A percentile compares a stretch with the other conserved stretches of the same genome.
Conservation (phyloP, 2,113 vertebrate species). For the Tragulus kanchil region DNA sequence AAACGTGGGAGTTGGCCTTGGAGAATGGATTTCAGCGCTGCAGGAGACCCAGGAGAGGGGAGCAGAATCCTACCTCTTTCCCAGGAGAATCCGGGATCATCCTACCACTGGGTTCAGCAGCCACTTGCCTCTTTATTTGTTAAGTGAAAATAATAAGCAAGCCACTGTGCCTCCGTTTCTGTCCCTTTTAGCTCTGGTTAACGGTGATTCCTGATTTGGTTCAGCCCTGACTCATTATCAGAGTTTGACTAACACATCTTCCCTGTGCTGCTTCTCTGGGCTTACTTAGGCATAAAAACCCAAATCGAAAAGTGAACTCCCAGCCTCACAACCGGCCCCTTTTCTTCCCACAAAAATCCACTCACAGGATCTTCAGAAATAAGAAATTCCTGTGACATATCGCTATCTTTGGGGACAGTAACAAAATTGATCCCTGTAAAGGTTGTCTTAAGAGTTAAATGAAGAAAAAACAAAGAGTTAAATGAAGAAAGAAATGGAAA, state of each 20-base stretch:
- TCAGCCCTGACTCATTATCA: not conserved
- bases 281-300: slow-evolving; percentile 33
- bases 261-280: not conserved
- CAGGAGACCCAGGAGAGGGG: rapidly evolving
- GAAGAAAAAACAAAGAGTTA: not conserved
- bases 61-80: not conserved
- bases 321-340: not conserved
- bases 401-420: not conserved
- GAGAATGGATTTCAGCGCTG: not conserved
- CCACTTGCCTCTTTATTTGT: not conserved
- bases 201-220: not conserved
- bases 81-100: not conserved
- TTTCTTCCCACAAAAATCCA: not conserved
- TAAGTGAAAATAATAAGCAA: not conserved
- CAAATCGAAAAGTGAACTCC: not conserved
- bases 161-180: not conserved
- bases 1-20: not conserved
- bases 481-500: slow-evolving; percentile 11
- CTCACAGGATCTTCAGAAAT: not conserved
- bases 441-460: not conserved
- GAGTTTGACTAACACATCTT: not conserved
- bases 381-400: not conserved
- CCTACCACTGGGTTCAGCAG: not conserved
- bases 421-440: slow-evolving; percentile 1
- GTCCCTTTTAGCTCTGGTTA: not conserved